Base-by-base conservation (phyloP, 2,797 vertebrate genomes). In the Danio jaintianensis region DNA sequence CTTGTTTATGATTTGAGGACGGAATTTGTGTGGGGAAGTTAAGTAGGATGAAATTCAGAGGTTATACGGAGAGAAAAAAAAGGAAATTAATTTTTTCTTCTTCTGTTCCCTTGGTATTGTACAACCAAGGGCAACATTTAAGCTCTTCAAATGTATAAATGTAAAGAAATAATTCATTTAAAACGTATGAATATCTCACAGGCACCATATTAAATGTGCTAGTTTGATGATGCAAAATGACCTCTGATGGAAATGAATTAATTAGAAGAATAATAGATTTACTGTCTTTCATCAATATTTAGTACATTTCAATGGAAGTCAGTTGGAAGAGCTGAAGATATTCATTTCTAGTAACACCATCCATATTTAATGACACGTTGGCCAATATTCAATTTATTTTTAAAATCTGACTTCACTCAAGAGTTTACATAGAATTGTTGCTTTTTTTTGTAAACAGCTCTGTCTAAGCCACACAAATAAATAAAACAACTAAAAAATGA, bases 281-380 rank as follows among this genome's bases (percentile, higher is more conserved):
- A 61, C 7, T 53, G 58, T 71, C 68, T 78, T 40, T 50, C 43
- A 62, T 61, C 15, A 71, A 71, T 71, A 79, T 63, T 79, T 47
- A 71, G 22, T 5, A 42, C 58, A n/a, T 36, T 79, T 59, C 15
- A n/a, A 38, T 58, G 69, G 8, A 79, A 29, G 18, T 62, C 66
- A 10, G 18, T 45, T 22, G 10, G 36, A 79, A 15, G 38, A 62
- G 47, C 56, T 52, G 52, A 63, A 62, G 45, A 70, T 11, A 70
- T 70, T 70, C n/a, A 79, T 63, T 29, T 62, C 45, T 43, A 52
- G n/a, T 40, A 78, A 61, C 55, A 69, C 6, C 4, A 78, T 70
- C 70, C 45, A 78, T 70, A 62, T 71, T 79, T 71, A 71, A 70
- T 61, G 36, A 36, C 11, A 10, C 52, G 38, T 62, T 62, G n/a